Evolutionary conservation across 1,140 invertebrate species (phyloP).

Genomic region (Calliphora vicina): DNA sequence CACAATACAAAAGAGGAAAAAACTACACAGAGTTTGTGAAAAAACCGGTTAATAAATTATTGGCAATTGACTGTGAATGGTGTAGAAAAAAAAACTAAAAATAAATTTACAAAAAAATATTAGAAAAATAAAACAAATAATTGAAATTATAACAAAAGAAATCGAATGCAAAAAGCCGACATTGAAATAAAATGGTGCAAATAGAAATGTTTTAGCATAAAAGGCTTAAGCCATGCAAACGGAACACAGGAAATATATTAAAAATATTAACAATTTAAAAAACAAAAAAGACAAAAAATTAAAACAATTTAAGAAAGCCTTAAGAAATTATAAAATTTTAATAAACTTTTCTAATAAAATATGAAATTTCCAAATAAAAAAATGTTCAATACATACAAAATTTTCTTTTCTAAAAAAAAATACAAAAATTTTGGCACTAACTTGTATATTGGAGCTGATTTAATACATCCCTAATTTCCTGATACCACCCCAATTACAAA

Average conservation of each 20-base stretch:
- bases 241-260: not conserved
- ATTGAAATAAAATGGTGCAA: not conserved
- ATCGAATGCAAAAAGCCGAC: not conserved
- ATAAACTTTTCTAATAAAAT: not conserved
- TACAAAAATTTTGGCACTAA: not conserved
- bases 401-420: not conserved
- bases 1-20: not conserved
- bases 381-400: not conserved
- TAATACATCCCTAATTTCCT: not conserved
- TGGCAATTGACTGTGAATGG: slow-evolving; percentile 55
- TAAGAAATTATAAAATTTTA: not conserved
- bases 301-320: not conserved
- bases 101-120: not conserved
- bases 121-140: slow-evolving; percentile 18
- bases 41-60: slow-evolving; percentile 63
- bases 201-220: not conserved
- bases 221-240: not conserved
- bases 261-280: not conserved
- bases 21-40: slow-evolving; percentile 43
- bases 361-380: not conserved
- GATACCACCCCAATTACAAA: not conserved
- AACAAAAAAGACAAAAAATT: not conserved
- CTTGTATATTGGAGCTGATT: not conserved
- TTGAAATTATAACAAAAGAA: not conserved
- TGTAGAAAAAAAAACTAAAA: slow-evolving; percentile 50